These are phyloP conservation scores for Caradrina kadenii DNA, from an alignment of 2,888 invertebrate species.

Conservation along the genomic window DNA sequence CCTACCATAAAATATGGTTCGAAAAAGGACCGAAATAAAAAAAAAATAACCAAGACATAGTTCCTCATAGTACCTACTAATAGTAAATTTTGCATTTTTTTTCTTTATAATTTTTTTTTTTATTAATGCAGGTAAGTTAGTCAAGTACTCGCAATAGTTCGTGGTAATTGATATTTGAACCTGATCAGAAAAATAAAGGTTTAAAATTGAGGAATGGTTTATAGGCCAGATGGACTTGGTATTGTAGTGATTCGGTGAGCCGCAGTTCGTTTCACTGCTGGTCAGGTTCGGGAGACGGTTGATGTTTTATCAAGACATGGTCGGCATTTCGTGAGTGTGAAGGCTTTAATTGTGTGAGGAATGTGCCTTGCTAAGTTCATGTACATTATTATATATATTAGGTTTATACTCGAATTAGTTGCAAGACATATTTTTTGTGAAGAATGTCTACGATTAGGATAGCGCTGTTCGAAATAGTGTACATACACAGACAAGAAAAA, in stretches of 20 bases:
- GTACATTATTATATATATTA: constrained; percentile 82
- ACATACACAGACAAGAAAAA: constrained; percentile 75
- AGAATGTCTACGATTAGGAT: constrained; percentile 85
- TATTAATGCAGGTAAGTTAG: constrained; percentile 87
- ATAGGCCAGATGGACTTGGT: constrained; percentile 43
- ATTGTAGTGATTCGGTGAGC: constrained; percentile 37
- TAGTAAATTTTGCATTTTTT: constrained; percentile 89
- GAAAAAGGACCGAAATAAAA: constrained; percentile 75
- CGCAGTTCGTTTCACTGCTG: constrained; percentile 68
- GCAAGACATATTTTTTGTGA: constrained; percentile 90
- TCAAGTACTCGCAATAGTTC: constrained; percentile 83
- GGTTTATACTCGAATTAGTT: constrained; percentile 90
- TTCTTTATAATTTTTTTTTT: constrained; percentile 85
- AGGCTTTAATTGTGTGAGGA: constrained; percentile 90
- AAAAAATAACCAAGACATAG: constrained; percentile 87
- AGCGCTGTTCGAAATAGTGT: constrained; percentile 86
- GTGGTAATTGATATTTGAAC: constrained; percentile 68
- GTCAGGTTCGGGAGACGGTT: constrained; percentile 77
- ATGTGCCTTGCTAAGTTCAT: constrained; percentile 91
- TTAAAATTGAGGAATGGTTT: constrained; percentile 11
- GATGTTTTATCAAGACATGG: constrained; percentile 88
- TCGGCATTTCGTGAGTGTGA: constrained; percentile 82
- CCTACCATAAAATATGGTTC: constrained; percentile 75
- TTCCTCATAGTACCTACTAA: constrained; percentile 90
- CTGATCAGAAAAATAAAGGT: constrained; percentile 71